Conservation (phyloP, 2,888 invertebrate genomes). For the Lysandra bellargus region DNA sequence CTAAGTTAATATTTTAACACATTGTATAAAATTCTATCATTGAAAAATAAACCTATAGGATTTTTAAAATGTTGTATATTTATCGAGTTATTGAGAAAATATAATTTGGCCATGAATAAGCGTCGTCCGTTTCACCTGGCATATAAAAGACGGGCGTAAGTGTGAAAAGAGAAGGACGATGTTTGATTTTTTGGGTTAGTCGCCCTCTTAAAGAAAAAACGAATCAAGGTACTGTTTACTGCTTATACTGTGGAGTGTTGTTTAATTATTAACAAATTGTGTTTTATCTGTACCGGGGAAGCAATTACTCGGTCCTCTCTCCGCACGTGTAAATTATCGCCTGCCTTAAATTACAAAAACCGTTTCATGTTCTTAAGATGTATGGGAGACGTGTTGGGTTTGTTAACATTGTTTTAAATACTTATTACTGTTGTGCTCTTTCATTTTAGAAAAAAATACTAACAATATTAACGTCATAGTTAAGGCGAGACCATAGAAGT, state of each 20-base stretch:
- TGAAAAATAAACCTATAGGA: too few relatives aligned
- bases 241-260: not conserved
- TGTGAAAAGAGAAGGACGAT: too few relatives aligned
- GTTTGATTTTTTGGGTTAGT: too few relatives aligned
- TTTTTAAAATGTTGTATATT: too few relatives aligned
- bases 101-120: too few relatives aligned
- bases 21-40: too few relatives aligned
- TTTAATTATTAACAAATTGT: conserved; percentile 26
- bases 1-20: too few relatives aligned
- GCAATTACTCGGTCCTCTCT: conserved; percentile 15
- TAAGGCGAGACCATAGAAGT: too few relatives aligned
- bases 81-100: too few relatives aligned
- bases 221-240: not conserved
- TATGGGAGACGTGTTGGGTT: conserved; percentile 6
- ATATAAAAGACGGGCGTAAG: too few relatives aligned
- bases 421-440: not conserved
- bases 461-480: too few relatives aligned
- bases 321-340: conserved; percentile 19
- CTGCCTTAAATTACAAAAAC: conserved; percentile 17
- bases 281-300: conserved; percentile 13
- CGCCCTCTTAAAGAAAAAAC: not conserved
- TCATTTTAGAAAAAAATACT: not conserved
- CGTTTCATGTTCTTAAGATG: conserved; percentile 4
- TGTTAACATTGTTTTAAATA: not conserved
- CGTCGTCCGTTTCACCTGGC: too few relatives aligned